Evolutionary conservation across 2,797 vertebrate genomes (phyloP), one percentile per base, ranked within the genome.

Genomic region (Hoplostethus atlanticus): DNA sequence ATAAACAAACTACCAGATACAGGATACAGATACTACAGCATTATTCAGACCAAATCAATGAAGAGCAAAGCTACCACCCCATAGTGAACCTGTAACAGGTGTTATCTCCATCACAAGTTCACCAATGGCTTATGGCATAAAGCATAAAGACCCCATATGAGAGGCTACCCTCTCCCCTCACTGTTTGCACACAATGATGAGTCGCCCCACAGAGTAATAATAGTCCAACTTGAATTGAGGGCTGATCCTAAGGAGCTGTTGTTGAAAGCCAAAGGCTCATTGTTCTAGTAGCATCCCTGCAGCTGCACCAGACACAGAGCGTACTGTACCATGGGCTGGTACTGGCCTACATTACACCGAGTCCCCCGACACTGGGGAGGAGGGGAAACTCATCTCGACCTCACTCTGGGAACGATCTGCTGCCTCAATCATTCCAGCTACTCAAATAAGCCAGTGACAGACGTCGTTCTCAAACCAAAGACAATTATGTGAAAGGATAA

Each of bases 281-380:
- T 93, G 91, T 93, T 92, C 85, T 77, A 70, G 55, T 3, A 79
- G 86, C 81, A 82, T 87, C 88, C 62, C 77, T 69, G 80, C 90
- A 91, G 90, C 90, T 83, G 91, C 85, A 89, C 66, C 42, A 89
- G 87, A 92, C 89, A 91, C 85, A 85, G 83, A 77, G 80, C 53
- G 90, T 64, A 81, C 89, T 90, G 89, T 91, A 90, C 81, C 79
- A 80, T 47, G 55, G 85, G 86, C 88, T 91, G 90, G 89, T 88
- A 90, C 90, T 92, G 92, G 89, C 91, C 91, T 91, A 92, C 87
- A 93, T 93, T 88, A 80, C 63, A 67, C 75, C 5, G 28, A 51
- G 75, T 89, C 88, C 77, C 84, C 88, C 28, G 71, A 88, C 85
- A 89, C 83, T 60, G 58, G 70, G 77, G 68, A 88, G 68, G 85